Conservation (phyloP, 23 tunicate genomes). For the Halocynthia aurantium region DNA sequence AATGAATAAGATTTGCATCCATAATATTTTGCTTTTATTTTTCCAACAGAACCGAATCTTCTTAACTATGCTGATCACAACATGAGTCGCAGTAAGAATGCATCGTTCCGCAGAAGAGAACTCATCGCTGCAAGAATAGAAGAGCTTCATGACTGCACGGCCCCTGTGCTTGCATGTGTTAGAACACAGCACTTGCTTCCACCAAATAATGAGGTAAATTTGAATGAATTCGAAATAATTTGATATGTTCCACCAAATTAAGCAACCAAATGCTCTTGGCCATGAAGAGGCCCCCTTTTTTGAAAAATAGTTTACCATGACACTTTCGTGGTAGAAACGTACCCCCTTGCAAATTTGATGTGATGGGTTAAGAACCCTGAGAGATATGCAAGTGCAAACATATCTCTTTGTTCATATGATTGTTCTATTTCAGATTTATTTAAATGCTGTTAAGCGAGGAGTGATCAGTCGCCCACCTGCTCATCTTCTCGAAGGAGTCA, state of each 20-base stretch:
- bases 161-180: constrained; percentile 48
- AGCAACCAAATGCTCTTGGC: too few relatives aligned
- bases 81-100: constrained; percentile 15
- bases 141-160: constrained; percentile 66
- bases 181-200: constrained; percentile 79
- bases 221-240: neutral
- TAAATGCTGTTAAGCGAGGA: constrained; percentile 65
- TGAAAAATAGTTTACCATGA: too few relatives aligned
- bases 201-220: constrained; percentile 61
- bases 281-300: too few relatives aligned
- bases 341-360: too few relatives aligned
- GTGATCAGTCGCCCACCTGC: constrained; percentile 86
- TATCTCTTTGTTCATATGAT: too few relatives aligned
- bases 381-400: too few relatives aligned
- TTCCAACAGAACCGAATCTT: constrained; percentile 17
- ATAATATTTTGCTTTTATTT: neutral
- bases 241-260: too few relatives aligned
- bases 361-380: too few relatives aligned
- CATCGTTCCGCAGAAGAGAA: constrained; percentile 38
- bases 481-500: constrained; percentile 44
- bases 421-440: constrained; percentile 21
- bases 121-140: constrained; percentile 43
- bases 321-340: too few relatives aligned
- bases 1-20: neutral
- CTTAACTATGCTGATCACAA: constrained; percentile 5